Conservation (phyloP, 2,797 vertebrate species). For the Taeniopygia guttata region DNA sequence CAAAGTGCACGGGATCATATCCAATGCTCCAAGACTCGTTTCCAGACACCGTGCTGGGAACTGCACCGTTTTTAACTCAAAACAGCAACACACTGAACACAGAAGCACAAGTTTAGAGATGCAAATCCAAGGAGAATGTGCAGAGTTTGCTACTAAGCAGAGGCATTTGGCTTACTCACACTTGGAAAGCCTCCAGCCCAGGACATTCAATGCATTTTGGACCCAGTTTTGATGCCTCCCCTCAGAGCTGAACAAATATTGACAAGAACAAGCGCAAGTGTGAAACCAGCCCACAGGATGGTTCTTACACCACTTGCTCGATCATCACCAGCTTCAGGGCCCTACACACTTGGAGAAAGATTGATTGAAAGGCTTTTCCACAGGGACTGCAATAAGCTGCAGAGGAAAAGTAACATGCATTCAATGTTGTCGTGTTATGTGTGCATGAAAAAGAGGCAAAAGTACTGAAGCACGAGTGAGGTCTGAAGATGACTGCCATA, state of each 20-base stretch:
- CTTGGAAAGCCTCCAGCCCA: conserved; percentile 65
- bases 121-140: conserved; percentile 39
- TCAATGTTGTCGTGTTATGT: conserved; percentile 77
- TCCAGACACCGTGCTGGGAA: conserved; percentile 25
- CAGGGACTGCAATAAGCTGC: conserved; percentile 80
- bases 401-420: conserved; percentile 82
- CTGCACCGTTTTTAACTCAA: conserved; percentile 4
- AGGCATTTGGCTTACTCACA: conserved; percentile 32
- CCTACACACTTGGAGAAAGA: conserved; percentile 63
- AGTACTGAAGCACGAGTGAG: conserved; percentile 83
- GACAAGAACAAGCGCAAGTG: conserved; percentile 7
- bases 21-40: background rate
- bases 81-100: conserved; percentile 47
- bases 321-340: conserved; percentile 67
- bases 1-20: background rate
- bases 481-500: conserved; percentile 80
- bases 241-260: conserved; percentile 24
- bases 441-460: conserved; percentile 85
- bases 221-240: conserved; percentile 62
- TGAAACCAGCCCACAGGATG: conserved; percentile 50
- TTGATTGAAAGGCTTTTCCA: conserved; percentile 83
- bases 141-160: conserved; percentile 52
- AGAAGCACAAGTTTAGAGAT: conserved; percentile 47
- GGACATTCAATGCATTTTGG: conserved; percentile 22
- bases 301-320: conserved; percentile 57